Conservation (phyloP, 2,113 vertebrate species). For the Riparia riparia region DNA sequence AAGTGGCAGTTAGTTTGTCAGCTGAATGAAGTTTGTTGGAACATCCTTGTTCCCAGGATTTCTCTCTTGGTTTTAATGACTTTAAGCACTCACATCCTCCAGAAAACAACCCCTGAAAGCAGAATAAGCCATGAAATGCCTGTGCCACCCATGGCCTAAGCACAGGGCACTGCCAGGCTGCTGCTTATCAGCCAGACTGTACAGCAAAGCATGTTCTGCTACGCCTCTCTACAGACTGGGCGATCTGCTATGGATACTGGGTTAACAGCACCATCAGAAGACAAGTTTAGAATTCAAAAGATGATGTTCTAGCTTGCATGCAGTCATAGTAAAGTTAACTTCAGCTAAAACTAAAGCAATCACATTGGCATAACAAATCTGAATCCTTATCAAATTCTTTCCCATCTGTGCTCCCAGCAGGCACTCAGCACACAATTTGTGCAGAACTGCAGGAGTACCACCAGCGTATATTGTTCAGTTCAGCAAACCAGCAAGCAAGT, state of each 20-base stretch:
- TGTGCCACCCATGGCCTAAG: not conserved
- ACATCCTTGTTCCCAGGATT: not conserved
- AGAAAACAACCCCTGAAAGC: not conserved
- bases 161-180: not conserved
- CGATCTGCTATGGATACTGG: not conserved
- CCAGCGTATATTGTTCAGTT: rapidly evolving
- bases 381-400: not conserved
- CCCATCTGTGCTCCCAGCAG: not conserved
- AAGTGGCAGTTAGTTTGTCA: not conserved
- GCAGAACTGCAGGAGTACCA: not conserved
- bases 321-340: not conserved
- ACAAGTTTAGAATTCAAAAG: not conserved
- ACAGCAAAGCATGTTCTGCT: not conserved
- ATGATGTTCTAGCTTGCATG: not conserved
- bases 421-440: too few species aligned
- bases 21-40: not conserved
- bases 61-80: not conserved
- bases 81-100: not conserved
- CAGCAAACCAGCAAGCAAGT: not conserved
- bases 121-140: not conserved
- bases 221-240: not conserved
- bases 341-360: not conserved
- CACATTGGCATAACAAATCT: not conserved
- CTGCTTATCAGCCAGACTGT: not conserved
- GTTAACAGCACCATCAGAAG: not conserved